Percentiles rank a stretch among this genome's conserved stretches.
phyloP scores from a whole-genome alignment of 2,113 vertebrate species.

The Hylia prasina region DNA sequence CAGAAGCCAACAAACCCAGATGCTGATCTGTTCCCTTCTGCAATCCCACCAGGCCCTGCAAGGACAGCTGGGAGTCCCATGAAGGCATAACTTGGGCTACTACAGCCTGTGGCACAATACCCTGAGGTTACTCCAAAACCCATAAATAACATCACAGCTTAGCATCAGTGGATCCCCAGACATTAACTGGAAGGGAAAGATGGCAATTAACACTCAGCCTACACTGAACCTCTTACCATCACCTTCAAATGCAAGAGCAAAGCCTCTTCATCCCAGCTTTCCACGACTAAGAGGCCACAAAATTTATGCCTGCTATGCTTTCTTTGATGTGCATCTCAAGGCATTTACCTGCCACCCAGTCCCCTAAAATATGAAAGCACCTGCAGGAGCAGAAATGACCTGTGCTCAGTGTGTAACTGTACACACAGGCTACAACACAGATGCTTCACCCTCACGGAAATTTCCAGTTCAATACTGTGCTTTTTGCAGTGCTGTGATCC shows the following conservation, averaged over 20 bases:
- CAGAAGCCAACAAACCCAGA: neutral
- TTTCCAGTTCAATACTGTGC: neutral
- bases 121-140: neutral
- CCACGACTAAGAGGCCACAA: neutral
- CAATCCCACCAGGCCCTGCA: neutral
- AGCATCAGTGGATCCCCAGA: neutral
- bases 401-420: neutral
- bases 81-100: accelerated
- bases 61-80: neutral
- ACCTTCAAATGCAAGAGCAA: neutral
- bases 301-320: neutral
- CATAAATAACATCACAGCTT: neutral
- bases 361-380: neutral
- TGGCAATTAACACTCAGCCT: neutral
- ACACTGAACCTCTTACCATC: neutral
- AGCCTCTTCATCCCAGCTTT: neutral
- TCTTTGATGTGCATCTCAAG: neutral
- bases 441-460: neutral
- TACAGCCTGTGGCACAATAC: neutral
- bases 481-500: neutral
- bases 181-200: neutral
- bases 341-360: neutral
- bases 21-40: neutral
- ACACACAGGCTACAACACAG: neutral
- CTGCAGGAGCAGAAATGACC: neutral